A percentile compares a stretch with the other conserved stretches of the same genome.
Conservation (phyloP, 2,113 vertebrate species). For the Gallinago undulata region DNA sequence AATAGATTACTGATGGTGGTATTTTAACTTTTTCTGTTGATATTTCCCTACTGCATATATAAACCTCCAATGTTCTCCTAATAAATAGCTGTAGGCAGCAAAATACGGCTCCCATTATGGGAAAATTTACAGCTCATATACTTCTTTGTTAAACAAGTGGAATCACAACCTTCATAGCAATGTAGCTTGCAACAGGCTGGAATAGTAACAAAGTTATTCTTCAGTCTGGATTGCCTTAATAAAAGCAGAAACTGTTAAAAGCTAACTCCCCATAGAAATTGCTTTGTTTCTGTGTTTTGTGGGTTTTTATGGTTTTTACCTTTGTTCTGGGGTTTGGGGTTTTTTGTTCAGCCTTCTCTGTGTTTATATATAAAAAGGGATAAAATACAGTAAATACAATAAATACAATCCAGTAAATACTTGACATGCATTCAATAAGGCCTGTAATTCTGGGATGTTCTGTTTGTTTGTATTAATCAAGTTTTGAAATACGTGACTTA, state of each 20-base stretch:
- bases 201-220: background rate
- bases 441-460: background rate
- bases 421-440: rapidly evolving
- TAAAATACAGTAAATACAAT: background rate
- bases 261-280: background rate
- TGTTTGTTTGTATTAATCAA: background rate
- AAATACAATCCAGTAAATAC: background rate
- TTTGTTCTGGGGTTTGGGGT: background rate
- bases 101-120: background rate
- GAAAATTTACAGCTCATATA: background rate
- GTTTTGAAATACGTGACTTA: background rate
- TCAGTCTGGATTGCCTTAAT: background rate
- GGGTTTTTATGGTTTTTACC: rapidly evolving
- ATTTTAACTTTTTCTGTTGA: background rate
- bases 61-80: background rate
- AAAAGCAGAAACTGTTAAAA: background rate
- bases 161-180: background rate
- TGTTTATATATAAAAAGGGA: background rate
- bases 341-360: background rate
- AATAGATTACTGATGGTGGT: background rate
- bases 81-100: background rate
- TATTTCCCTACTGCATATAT: background rate
- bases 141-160: background rate
- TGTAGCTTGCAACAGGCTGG: background rate
- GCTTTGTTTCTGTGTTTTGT: background rate